Percentiles rank a stretch among this genome's conserved stretches.
Evolutionary conservation across 2,113 vertebrate species (phyloP).

Genomic region (Bujurquina vittata): DNA sequence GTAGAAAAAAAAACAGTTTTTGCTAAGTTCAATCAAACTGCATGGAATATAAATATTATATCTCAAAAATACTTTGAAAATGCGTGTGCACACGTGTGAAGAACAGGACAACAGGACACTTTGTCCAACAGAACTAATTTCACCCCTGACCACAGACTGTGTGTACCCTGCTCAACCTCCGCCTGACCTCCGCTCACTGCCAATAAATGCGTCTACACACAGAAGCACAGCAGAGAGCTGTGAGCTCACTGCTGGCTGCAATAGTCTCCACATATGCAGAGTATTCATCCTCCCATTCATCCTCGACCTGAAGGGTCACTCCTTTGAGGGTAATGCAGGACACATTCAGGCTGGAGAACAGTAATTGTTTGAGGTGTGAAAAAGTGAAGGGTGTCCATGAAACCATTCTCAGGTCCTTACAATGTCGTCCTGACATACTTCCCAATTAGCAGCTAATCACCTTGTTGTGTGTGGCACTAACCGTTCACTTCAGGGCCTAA

Average conservation of each 20-base stretch:
- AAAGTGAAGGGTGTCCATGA: background rate
- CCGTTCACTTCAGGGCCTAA: background rate
- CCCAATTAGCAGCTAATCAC: background rate
- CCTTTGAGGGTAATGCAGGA: background rate
- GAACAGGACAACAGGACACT: background rate
- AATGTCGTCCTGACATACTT: background rate
- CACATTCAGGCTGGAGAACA: background rate
- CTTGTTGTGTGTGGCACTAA: background rate
- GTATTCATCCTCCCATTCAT: background rate
- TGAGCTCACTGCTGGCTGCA: background rate
- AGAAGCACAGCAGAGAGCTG: background rate
- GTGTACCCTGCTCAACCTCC: background rate
- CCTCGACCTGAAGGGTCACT: background rate
- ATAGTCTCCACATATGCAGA: background rate
- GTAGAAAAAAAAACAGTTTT: no score
- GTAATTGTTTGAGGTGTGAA: background rate
- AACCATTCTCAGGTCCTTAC: background rate
- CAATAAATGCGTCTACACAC: background rate
- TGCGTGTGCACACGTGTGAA: background rate
- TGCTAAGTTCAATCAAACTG: background rate
- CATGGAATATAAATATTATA: background rate
- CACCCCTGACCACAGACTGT: background rate
- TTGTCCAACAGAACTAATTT: background rate
- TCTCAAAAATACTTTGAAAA: background rate
- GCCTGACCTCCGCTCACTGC: slow-evolving; percentile 2